Evolutionary conservation across 2,888 invertebrate species (phyloP).

Genomic region (Pilophorus perplexus): DNA sequence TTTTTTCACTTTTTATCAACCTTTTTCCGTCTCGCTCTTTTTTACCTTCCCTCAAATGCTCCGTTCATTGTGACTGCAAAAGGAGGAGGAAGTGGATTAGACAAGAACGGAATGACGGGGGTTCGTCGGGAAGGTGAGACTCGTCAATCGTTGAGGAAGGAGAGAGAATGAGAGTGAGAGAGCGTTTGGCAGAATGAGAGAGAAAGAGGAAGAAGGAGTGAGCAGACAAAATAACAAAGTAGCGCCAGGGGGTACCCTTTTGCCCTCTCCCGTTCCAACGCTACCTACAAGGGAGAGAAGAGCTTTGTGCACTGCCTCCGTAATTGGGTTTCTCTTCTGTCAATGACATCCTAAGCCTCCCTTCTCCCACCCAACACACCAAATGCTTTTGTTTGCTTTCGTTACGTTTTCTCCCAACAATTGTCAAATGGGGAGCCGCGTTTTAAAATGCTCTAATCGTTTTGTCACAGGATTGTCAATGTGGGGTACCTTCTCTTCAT

Average conservation of each 20-base stretch:
- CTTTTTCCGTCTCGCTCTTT: background rate
- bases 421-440: conserved; percentile 11
- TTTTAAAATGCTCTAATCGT: conserved; percentile 30
- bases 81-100: conserved; percentile 19
- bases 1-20: background rate
- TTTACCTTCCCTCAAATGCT: no score
- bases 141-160: conserved; percentile 20
- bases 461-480: conserved; percentile 21
- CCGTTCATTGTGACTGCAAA: background rate
- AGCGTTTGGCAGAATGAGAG: background rate
- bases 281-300: conserved; percentile 13
- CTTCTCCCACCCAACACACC: background rate
- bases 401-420: conserved; percentile 30
- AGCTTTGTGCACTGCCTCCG: conserved; percentile 41
- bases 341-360: conserved; percentile 41
- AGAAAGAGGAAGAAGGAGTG: background rate
- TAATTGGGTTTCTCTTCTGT: conserved; percentile 43
- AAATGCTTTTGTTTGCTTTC: conserved; percentile 34
- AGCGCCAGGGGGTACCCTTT: conserved; percentile 35
- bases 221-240: conserved; percentile 39
- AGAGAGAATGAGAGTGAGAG: background rate
- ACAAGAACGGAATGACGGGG: conserved; percentile 6
- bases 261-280: background rate
- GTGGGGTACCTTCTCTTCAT: no score
- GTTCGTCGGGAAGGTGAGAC: conserved; percentile 24